Base-by-base conservation (phyloP, 2,113 vertebrate species). In the Verasper variegatus region DNA sequence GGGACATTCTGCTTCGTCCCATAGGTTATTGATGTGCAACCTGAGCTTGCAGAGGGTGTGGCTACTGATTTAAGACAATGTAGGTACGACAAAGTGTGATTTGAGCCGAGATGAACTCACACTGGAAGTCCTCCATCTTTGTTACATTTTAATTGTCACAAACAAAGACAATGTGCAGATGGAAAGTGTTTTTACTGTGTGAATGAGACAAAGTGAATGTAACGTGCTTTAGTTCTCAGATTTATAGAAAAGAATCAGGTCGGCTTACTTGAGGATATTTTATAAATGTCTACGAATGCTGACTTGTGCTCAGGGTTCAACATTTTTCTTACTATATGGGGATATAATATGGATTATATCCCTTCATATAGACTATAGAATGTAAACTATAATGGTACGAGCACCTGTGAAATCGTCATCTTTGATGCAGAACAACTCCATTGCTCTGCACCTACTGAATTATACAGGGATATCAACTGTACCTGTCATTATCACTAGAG, bases 401-500 rank as follows among this genome's bases (percentile, higher is more conserved):
- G 14, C 11, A 9, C 24, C 75, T 47, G 23, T 26, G 49, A 79
- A 78, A 63, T 62, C 17, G n/a, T 51, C 5, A 7, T 4, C 27
- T 42, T 23, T 20, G 2, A 66, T 76, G 45, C 27, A 59, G 15
- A 65, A 45, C 13, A 45, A 27, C 35, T 58, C 45, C n/a, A 35
- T 6, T 27, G n/a, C 67, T 74, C 24, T 72, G 63, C 54, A 80
- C 23, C 55, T 26, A 51, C 21, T 78, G 67, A 51, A 71, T 74
- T 52, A 71, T 64, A 56, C 55, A 68, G 62, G 23, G 35, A 17
- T 42, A 47, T 61, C n/a, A 74, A 11, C 24, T n/a, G 12, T 67
- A 35, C 45, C 60, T 71, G 18, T 59, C n/a, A 37, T 73, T 55
- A 23, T 24, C 88, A 87, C 83, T 82, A 91, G 91, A 90, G 84